Conservation (phyloP, 2,113 vertebrate genomes). For the Grallaria varia region DNA sequence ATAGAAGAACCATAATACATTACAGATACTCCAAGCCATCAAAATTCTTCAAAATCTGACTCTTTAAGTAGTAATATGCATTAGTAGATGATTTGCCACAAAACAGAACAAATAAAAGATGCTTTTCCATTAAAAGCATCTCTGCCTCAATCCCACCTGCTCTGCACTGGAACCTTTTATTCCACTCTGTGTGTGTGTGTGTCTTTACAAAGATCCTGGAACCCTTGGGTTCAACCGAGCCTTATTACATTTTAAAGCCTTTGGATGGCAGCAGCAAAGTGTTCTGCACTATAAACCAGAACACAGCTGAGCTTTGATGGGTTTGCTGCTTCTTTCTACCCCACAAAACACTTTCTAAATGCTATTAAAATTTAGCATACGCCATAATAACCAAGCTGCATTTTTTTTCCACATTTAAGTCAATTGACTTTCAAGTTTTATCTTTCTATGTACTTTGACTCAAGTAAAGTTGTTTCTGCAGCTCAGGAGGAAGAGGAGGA, state of each 20-base stretch:
- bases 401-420: slow-evolving; percentile 68
- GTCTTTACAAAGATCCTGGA: slow-evolving; percentile 52
- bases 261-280: slow-evolving; percentile 71
- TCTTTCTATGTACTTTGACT: slow-evolving; percentile 56
- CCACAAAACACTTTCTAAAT: slow-evolving; percentile 78
- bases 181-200: neutral
- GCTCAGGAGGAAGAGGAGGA: neutral
- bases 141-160: slow-evolving; percentile 29
- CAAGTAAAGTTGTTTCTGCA: slow-evolving; percentile 39
- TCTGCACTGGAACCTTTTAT: slow-evolving; percentile 26
- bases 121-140: neutral
- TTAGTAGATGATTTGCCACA: neutral
- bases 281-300: slow-evolving; percentile 79
- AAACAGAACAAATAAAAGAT: neutral
- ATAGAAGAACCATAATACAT: neutral
- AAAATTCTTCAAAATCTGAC: neutral
- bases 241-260: slow-evolving; percentile 76
- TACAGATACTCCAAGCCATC: neutral
- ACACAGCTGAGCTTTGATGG: slow-evolving; percentile 74
- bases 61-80: neutral
- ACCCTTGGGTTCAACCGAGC: slow-evolving; percentile 62
- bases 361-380: slow-evolving; percentile 80
- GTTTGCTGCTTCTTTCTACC: slow-evolving; percentile 75
- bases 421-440: slow-evolving; percentile 74
- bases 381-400: slow-evolving; percentile 70